phyloP scores from a whole-genome alignment of 1,140 invertebrate genomes.

The Sycophaga agraensis region DNA sequence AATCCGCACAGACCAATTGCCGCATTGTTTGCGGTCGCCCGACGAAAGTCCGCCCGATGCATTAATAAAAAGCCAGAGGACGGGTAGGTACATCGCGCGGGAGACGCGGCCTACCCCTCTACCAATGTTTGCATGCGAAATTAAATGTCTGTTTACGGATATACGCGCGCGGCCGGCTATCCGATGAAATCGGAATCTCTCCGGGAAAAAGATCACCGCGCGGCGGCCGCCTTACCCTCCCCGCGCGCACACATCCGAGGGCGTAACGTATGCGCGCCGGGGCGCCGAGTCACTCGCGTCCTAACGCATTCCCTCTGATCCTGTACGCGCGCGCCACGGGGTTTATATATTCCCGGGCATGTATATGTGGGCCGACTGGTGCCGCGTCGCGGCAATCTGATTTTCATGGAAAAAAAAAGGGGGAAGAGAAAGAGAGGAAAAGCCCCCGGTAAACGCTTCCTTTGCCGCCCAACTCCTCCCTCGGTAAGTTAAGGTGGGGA shows the following conservation, averaged over 20 bases:
- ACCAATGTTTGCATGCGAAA: constrained; percentile 47
- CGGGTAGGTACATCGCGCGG: too few species aligned
- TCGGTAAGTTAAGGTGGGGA: not conserved
- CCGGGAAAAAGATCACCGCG: constrained; percentile 28
- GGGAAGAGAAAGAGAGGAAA: not conserved
- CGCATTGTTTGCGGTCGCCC: constrained; percentile 24
- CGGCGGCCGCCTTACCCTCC: not conserved
- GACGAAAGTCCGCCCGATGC: constrained; percentile 1
- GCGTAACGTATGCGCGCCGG: constrained; percentile 36
- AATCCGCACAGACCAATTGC: not conserved
- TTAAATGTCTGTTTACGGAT: constrained; percentile 50
- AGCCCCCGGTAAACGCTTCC: too few species aligned
- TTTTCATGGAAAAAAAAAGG: constrained; percentile 16
- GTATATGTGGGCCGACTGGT: too few species aligned
- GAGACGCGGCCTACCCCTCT: too few species aligned
- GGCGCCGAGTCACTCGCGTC: constrained; percentile 21
- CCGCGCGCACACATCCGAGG: constrained; percentile 34
- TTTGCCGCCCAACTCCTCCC: too few species aligned
- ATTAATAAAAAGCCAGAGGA: constrained; percentile 25
- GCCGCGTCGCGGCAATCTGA: constrained; percentile 26
- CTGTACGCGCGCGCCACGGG: too few species aligned
- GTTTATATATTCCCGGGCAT: too few species aligned
- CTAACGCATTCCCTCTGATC: constrained; percentile 49
- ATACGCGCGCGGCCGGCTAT: not conserved
- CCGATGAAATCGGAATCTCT: not conserved